Percentiles rank a stretch among this genome's conserved stretches.
phyloP scores from a whole-genome alignment of 2,113 vertebrate species.

The Cebidichthys violaceus region DNA sequence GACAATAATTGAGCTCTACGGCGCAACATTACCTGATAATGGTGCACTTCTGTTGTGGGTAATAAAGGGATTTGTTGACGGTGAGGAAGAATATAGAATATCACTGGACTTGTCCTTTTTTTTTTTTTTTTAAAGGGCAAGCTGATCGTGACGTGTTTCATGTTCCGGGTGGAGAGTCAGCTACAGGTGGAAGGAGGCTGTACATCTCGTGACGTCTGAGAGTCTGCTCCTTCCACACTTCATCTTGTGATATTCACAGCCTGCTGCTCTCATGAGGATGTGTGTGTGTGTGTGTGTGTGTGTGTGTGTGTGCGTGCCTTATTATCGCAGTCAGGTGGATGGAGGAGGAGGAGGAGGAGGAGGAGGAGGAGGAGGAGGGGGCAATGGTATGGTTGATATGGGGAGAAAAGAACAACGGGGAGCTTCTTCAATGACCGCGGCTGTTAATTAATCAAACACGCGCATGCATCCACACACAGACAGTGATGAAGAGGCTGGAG shows the following conservation, averaged over 20 bases:
- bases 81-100: neutral
- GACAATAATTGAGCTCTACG: neutral
- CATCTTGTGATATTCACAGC: constrained; percentile 34
- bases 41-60: neutral
- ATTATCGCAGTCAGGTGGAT: constrained; percentile 67
- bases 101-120: neutral
- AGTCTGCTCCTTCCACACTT: constrained; percentile 33
- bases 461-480: constrained; percentile 18
- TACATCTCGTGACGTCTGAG: constrained; percentile 29
- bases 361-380: constrained; percentile 29
- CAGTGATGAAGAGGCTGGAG: constrained; percentile 48
- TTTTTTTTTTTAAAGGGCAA: neutral
- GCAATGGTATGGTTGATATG: constrained; percentile 57
- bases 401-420: constrained; percentile 71
- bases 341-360: constrained; percentile 20
- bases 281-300: neutral
- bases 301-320: constrained; percentile 19
- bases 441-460: constrained; percentile 75
- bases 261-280: constrained; percentile 30
- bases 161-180: constrained; percentile 10
- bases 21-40: neutral
- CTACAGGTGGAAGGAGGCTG: constrained; percentile 56
- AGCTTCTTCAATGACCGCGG: constrained; percentile 51
- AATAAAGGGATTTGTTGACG: constrained; percentile 3
- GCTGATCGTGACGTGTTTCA: neutral